A percentile compares a stretch with the other conserved stretches of the same genome.
Conservation (phyloP, 2,888 invertebrate species). For the Selenia dentaria region DNA sequence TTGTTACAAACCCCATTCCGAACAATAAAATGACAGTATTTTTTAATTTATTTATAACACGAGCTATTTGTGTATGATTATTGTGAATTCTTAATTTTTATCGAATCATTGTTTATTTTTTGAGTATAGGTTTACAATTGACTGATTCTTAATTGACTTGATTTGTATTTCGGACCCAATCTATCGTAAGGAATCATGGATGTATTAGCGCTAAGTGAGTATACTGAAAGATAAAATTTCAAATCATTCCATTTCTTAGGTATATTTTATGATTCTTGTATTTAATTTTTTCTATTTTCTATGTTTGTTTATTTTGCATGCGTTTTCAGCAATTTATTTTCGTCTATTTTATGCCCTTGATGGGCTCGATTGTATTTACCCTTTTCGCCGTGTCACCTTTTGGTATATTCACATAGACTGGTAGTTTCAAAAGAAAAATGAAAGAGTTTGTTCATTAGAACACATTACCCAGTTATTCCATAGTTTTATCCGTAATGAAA, state of each 20-base stretch:
- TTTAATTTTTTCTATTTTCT: conserved; percentile 67
- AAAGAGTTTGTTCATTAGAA: conserved; percentile 65
- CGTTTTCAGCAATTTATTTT: conserved; percentile 51
- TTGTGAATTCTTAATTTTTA: conserved; percentile 69
- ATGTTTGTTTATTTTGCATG: conserved; percentile 70
- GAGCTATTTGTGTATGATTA: conserved; percentile 50
- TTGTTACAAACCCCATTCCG: conserved; percentile 52
- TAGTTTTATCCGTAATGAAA: conserved; percentile 72
- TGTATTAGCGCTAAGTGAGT: conserved; percentile 69
- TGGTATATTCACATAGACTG: conserved; percentile 76
- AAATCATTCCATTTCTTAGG: conserved; percentile 80
- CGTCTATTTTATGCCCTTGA: conserved; percentile 49
- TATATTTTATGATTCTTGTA: conserved; percentile 56
- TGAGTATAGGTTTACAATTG: conserved; percentile 74
- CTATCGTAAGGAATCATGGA: conserved; percentile 64
- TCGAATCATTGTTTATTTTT: conserved; percentile 74
- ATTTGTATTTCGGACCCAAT: conserved; percentile 62
- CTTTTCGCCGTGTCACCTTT: conserved; percentile 56
- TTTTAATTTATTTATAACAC: conserved; percentile 76
- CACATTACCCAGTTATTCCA: conserved; percentile 70
- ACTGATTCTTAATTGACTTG: conserved; percentile 72
- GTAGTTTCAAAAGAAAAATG: conserved; percentile 80
- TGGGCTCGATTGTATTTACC: conserved; percentile 58
- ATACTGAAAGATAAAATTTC: conserved; percentile 75
- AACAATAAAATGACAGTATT: conserved; percentile 78